These are phyloP conservation scores for Pseudachorutes palmiensis DNA, from an alignment of 1,140 invertebrate genomes.

Conservation along the genomic window DNA sequence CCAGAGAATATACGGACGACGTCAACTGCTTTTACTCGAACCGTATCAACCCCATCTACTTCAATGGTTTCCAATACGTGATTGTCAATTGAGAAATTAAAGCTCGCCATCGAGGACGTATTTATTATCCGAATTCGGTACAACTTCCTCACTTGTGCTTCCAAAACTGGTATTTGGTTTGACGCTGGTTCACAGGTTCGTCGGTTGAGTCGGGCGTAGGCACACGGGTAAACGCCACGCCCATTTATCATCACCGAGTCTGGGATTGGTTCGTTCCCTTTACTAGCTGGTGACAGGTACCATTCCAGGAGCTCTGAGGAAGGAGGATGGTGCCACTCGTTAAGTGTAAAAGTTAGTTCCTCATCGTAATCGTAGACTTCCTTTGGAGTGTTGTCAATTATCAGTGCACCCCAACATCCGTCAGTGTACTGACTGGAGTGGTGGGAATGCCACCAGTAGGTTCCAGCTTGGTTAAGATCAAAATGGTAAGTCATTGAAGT, in stretches of 20 bases:
- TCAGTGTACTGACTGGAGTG: constrained; percentile 22
- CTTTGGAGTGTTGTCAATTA: constrained; percentile 9
- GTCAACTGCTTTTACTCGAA: not conserved
- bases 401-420: constrained; percentile 21
- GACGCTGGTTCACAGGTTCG: not conserved
- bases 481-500: constrained; percentile 14
- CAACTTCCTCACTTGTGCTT: not conserved
- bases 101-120: not conserved
- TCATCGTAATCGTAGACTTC: constrained; percentile 20
- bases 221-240: constrained; percentile 20
- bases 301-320: not conserved
- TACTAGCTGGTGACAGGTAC: constrained; percentile 8
- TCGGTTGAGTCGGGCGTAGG: not conserved
- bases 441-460: constrained; percentile 31
- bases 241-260: constrained; percentile 24
- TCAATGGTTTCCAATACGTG: constrained; percentile 24
- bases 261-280: constrained; percentile 17
- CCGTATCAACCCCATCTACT: constrained; percentile 24
- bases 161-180: not conserved
- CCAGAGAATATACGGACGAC: constrained; percentile 7
- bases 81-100: constrained; percentile 28
- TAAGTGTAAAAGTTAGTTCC: constrained; percentile 16
- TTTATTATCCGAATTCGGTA: constrained; percentile 27
- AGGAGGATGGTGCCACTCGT: constrained; percentile 25
- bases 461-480: constrained; percentile 6